phyloP scores from a whole-genome alignment of 2,113 vertebrate species.

The Phaetusa simplex region DNA sequence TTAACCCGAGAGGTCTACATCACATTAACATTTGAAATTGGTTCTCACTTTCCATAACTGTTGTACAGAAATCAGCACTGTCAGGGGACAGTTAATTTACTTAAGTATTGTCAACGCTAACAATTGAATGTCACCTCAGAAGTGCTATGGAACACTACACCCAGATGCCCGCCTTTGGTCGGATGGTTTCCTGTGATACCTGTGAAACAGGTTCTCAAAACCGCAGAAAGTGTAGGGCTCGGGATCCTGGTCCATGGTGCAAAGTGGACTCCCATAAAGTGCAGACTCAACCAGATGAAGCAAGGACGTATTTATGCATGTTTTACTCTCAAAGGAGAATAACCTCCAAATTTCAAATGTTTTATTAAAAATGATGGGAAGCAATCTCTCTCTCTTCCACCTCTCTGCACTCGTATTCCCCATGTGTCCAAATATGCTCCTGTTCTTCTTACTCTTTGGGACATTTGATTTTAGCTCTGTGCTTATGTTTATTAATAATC shows the following conservation, averaged over 20 bases:
- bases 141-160: neutral
- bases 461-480: neutral
- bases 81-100: neutral
- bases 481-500: neutral
- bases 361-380: neutral
- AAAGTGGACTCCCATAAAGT: neutral
- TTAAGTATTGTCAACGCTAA: neutral
- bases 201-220: neutral
- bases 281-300: neutral
- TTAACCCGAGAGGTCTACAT: accelerated
- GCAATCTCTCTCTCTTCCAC: neutral
- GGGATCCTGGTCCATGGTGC: neutral
- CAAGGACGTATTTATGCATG: neutral
- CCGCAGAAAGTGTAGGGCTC: neutral
- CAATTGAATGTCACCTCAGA: neutral
- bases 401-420: neutral
- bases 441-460: neutral
- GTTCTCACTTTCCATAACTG: neutral
- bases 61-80: neutral
- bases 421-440: neutral
- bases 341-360: neutral
- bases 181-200: neutral
- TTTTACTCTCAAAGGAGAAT: neutral
- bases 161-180: neutral
- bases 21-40: neutral